Base-by-base conservation (phyloP, 2,113 vertebrate species). In the Fulmarus glacialis region DNA sequence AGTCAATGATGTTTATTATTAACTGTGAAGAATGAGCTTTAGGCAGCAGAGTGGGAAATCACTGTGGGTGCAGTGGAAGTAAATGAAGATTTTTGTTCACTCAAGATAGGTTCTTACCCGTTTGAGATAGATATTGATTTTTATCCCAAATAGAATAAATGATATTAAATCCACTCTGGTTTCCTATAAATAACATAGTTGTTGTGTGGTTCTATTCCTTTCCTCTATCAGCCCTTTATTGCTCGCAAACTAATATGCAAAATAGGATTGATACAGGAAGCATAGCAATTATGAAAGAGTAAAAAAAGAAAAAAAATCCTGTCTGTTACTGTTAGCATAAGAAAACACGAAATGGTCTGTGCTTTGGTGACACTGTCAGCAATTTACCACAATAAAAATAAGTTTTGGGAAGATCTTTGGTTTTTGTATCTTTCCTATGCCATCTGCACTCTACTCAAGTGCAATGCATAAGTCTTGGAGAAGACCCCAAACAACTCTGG, bases 1-100 rank as follows among this genome's bases (percentile, higher is more conserved):
- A 96, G 93, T 72, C 94, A 81, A 73, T 79, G 59, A 84, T 87
- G 86, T 95, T 96, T 96, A 92, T 91, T 90, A 95, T 97, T 95
- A 96, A 89, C 85, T 86, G 81, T 78, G 84, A 96, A 94, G 71
- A 91, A 96, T 82, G 92, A 96, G 81, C 78, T 87, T 80, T 38
- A 94, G 70, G 80, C 80, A 93, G 47, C 38, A 73, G 84, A 70
- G 50, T 88, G 78, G 66, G 93, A 96, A 94, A 79, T 68, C 55
- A 62, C 32, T 82, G 52, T 32, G 82, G 42, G 32, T 73, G 38
- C 91, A 82, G n/a, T 66, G 53, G 70, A 93, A 97, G n/a, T 81
- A 90, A 93, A 93, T 85, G 30, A 91, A 94, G 81, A 87, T 62
- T 96, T 95, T 96, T 86, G 62, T 93, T 50, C 32, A 47, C 32